These are phyloP conservation scores for Drosophila leonis DNA, from an alignment of 2,888 invertebrate species.

Conservation along the genomic window DNA sequence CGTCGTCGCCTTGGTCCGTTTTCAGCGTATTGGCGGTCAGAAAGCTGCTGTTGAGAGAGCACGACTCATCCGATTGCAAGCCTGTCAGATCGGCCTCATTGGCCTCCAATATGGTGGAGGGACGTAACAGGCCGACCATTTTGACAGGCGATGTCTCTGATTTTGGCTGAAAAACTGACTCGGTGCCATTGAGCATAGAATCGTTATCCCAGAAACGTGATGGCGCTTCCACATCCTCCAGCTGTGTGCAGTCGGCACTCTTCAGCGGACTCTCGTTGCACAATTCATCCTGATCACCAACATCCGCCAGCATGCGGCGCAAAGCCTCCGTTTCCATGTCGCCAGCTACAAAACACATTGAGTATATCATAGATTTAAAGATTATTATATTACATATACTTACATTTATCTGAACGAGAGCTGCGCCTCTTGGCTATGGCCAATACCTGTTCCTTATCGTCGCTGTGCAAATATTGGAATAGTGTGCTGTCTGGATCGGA, in stretches of 20 bases:
- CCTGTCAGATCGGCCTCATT: slow-evolving; percentile 59
- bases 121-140: slow-evolving; percentile 83
- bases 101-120: slow-evolving; percentile 84
- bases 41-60: slow-evolving; percentile 70
- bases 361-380: neutral
- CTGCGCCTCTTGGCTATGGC: slow-evolving; percentile 57
- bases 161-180: slow-evolving; percentile 24
- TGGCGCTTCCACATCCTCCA: slow-evolving; percentile 84
- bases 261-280: slow-evolving; percentile 70
- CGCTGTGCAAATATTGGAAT: slow-evolving; percentile 80
- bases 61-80: slow-evolving; percentile 54
- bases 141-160: slow-evolving; percentile 83
- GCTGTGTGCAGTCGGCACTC: slow-evolving; percentile 76
- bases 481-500: slow-evolving; percentile 84
- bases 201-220: slow-evolving; percentile 83
- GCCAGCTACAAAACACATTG: slow-evolving; percentile 17
- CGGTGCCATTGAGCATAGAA: slow-evolving; percentile 59
- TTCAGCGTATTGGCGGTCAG: slow-evolving; percentile 68
- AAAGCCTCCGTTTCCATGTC: slow-evolving; percentile 74
- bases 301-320: slow-evolving; percentile 72
- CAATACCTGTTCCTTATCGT: slow-evolving; percentile 67
- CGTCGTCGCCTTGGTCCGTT: slow-evolving; percentile 43
- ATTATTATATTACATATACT: neutral
- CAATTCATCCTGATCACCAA: slow-evolving; percentile 54
- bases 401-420: slow-evolving; percentile 37